These are phyloP conservation scores for Arbacia lixula DNA, from an alignment of 53 echinoderm and acorn worm species.

Conservation along the genomic window DNA sequence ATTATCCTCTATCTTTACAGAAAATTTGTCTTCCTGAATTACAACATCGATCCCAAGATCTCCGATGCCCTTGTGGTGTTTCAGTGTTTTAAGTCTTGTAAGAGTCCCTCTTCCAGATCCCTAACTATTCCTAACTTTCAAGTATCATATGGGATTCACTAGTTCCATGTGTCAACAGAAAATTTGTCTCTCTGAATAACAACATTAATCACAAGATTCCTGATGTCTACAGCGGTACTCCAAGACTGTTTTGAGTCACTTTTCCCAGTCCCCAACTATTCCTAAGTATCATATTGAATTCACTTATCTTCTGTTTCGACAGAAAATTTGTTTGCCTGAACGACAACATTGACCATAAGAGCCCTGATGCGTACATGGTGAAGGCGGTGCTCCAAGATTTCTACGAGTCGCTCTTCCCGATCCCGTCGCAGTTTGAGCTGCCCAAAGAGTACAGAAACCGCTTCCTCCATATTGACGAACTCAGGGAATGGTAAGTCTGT, in stretches of 20 bases:
- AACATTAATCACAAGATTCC: conserved; percentile 81
- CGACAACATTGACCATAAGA: conserved; percentile 93
- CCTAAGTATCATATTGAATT: too few species aligned
- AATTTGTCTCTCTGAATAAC: conserved; percentile 92
- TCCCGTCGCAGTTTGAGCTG: conserved; percentile 94
- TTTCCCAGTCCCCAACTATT: too few species aligned
- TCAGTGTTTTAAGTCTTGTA: conserved; percentile 87
- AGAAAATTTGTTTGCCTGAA: conserved; percentile 99
- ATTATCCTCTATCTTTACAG: conserved; percentile 45
- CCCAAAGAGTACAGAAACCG: conserved; percentile 90
- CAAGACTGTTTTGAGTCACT: too few species aligned
- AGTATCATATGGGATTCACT: not conserved
- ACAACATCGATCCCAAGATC: conserved; percentile 80
- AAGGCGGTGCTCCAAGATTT: conserved; percentile 96
- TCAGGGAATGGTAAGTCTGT: conserved; percentile 92
- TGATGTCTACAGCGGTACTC: conserved; percentile 79
- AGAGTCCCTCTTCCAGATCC: not conserved
- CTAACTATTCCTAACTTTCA: not conserved
- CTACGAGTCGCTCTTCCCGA: conserved; percentile 90
- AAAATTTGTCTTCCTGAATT: conserved; percentile 92
- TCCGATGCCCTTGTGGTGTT: conserved; percentile 81
- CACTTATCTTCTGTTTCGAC: not conserved
- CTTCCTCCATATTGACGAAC: conserved; percentile 90
- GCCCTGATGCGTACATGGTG: conserved; percentile 84
- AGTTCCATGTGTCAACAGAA: conserved; percentile 53